phyloP scores from a whole-genome alignment of 2,113 vertebrate genomes.

The Maccullochella peelii region DNA sequence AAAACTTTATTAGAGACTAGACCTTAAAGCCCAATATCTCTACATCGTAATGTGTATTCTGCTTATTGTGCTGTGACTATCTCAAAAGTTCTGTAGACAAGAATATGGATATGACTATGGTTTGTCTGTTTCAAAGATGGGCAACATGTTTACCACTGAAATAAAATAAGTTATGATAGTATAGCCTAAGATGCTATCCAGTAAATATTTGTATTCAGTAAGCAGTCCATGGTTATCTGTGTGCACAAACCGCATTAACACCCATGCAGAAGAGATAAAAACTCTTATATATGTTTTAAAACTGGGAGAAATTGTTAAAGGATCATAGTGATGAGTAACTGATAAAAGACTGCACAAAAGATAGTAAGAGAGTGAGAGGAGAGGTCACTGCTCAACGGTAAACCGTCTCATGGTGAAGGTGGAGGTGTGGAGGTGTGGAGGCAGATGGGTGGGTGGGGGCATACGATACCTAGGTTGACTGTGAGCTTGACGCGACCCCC shows the following conservation, averaged over 20 bases:
- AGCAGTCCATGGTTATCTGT: constrained; percentile 43
- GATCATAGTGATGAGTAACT: constrained; percentile 19
- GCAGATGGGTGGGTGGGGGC: constrained; percentile 77
- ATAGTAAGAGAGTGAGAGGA: constrained; percentile 47
- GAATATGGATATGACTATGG: constrained; percentile 44
- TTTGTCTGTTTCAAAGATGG: constrained; percentile 42
- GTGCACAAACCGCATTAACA: constrained; percentile 52
- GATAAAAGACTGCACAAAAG: constrained; percentile 37
- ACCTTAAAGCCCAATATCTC: constrained; percentile 10
- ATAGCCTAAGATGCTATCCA: constrained; percentile 7
- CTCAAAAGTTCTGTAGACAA: constrained; percentile 80
- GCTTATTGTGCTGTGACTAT: constrained; percentile 83
- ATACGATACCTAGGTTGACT: constrained; percentile 99
- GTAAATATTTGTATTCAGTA: constrained; percentile 21
- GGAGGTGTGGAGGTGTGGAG: constrained; percentile 52
- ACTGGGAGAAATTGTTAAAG: constrained; percentile 14
- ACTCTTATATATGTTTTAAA: not conserved
- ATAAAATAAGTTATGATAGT: constrained; percentile 16
- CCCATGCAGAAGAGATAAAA: constrained; percentile 73
- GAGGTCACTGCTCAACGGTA: constrained; percentile 50
- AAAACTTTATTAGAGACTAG: not conserved
- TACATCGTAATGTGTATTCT: not conserved
- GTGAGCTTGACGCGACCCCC: constrained; percentile 97
- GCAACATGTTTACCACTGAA: constrained; percentile 61
- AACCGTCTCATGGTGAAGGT: constrained; percentile 46